Percentiles rank a stretch among this genome's conserved stretches.
These are phyloP conservation scores for Stichodactyla helianthus DNA, from an alignment of 64 coral and sea anemone species.

Conservation along the genomic window DNA sequence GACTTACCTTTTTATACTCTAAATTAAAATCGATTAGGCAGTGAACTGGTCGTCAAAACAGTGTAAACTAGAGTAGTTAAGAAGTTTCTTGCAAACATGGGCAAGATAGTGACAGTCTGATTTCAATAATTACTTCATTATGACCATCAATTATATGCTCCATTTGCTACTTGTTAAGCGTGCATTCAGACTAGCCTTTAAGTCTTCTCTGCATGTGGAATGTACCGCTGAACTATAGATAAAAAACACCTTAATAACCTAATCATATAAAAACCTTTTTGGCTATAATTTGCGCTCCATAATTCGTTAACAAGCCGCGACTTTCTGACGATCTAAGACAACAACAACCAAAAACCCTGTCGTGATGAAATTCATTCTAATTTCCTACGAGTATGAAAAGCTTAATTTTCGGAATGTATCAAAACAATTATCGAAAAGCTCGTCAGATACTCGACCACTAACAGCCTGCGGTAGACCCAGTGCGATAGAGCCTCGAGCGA, in stretches of 20 bases:
- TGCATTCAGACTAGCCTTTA: neutral
- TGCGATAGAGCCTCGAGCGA: constrained; percentile 7
- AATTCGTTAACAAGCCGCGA: neutral
- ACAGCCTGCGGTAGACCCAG: constrained; percentile 15
- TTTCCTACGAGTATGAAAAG: neutral
- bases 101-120: neutral
- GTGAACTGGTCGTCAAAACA: neutral
- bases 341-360: neutral
- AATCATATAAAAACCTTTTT: neutral
- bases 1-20: neutral
- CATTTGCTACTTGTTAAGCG: constrained; percentile 10
- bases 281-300: neutral
- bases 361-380: neutral
- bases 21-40: neutral
- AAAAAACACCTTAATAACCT: constrained; percentile 8
- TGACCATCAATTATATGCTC: neutral
- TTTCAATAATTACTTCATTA: neutral
- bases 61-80: neutral
- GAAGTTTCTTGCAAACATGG: neutral
- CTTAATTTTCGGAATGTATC: neutral
- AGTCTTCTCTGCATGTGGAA: neutral
- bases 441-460: neutral
- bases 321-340: neutral
- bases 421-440: neutral
- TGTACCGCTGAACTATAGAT: neutral